Conservation (phyloP, 2,888 invertebrate genomes). For the Myopa tessellatipennis region DNA sequence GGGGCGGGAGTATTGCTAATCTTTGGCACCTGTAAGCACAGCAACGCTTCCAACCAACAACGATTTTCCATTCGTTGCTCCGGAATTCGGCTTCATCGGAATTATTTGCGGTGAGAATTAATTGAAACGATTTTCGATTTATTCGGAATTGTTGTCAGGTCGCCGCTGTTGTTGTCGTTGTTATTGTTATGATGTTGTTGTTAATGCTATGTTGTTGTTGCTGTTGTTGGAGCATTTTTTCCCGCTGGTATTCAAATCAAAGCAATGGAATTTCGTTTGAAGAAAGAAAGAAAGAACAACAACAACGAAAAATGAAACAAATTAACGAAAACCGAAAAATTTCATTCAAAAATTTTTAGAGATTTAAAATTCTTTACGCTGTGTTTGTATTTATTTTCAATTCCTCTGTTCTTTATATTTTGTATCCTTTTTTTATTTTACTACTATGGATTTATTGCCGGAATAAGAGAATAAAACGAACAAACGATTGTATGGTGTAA, state of each 20-base stretch:
- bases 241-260: background rate
- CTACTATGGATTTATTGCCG: too few relatives aligned
- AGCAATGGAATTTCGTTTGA: background rate
- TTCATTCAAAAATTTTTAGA: background rate
- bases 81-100: background rate
- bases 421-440: too few relatives aligned
- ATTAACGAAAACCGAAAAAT: background rate
- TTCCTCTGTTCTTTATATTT: too few relatives aligned
- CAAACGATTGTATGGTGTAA: too few relatives aligned
- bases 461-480: too few relatives aligned
- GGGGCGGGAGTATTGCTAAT: too few relatives aligned
- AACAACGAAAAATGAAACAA: background rate
- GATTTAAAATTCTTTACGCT: background rate
- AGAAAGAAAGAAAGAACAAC: background rate
- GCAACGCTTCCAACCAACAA: too few relatives aligned
- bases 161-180: background rate
- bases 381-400: too few relatives aligned
- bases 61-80: too few relatives aligned
- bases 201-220: background rate
- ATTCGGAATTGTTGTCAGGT: background rate
- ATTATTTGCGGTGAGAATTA: background rate
- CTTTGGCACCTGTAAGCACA: too few relatives aligned
- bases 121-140: slow-evolving; percentile 8
- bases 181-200: background rate
- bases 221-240: background rate